Conservation (phyloP, 2,113 vertebrate species). For the Furnarius figulus region DNA sequence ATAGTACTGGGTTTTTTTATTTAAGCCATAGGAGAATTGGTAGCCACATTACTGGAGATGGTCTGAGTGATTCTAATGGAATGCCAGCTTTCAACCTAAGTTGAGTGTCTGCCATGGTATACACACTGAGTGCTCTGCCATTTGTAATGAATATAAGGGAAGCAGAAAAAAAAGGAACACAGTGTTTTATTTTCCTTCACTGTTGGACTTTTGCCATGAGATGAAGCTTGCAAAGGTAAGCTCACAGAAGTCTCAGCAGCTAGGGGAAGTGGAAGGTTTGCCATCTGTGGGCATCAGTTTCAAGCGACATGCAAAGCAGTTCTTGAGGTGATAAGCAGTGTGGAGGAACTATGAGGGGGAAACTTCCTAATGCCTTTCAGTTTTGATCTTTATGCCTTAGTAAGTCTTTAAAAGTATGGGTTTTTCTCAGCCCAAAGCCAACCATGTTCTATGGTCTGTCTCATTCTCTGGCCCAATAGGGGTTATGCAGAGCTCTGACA, state of each 20-base stretch:
- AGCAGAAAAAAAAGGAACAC: background rate
- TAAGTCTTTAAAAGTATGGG: background rate
- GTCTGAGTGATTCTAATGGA: background rate
- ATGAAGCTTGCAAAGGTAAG: background rate
- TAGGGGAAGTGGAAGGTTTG: background rate
- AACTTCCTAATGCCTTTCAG: background rate
- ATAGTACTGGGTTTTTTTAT: background rate
- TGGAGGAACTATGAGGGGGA: background rate
- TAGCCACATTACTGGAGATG: background rate
- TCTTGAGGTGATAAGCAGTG: background rate
- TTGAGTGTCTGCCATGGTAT: background rate
- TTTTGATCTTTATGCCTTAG: background rate
- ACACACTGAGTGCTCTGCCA: background rate
- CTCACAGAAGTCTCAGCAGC: background rate
- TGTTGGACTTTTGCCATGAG: background rate
- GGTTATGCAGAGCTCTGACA: background rate
- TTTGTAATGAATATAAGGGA: background rate
- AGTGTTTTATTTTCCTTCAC: background rate
- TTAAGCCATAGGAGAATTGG: rapidly evolving
- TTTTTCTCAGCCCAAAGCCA: background rate
- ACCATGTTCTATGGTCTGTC: background rate
- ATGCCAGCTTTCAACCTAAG: background rate
- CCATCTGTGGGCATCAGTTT: background rate
- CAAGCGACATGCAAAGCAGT: background rate
- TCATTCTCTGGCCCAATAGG: background rate